Conservation (phyloP, 1,140 invertebrate species). For the Sycobia sp. region DNA sequence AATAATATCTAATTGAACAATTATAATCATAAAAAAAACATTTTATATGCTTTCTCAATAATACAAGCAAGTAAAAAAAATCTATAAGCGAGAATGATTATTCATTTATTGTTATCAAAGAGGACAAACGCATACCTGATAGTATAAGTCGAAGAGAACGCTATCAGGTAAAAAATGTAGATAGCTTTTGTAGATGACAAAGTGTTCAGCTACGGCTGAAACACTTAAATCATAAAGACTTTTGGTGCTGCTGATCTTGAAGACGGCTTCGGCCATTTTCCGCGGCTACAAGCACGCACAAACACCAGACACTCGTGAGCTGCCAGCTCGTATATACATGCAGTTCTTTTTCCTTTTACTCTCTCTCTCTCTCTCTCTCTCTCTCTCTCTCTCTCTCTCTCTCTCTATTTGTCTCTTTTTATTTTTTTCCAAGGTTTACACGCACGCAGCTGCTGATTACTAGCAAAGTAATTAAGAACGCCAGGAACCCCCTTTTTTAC, state of each 20-base stretch:
- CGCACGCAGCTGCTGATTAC: too few relatives aligned
- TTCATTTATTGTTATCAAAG: too few relatives aligned
- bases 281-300: slow-evolving; percentile 38
- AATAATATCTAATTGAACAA: too few relatives aligned
- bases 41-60: too few relatives aligned
- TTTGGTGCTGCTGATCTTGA: slow-evolving; percentile 59
- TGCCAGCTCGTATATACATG: background rate
- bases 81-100: too few relatives aligned
- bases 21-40: too few relatives aligned
- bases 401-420: too few relatives aligned
- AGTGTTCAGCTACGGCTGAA: slow-evolving; percentile 55
- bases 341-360: background rate
- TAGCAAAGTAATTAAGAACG: too few relatives aligned
- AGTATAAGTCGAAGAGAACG: slow-evolving; percentile 71
- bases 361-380: background rate
- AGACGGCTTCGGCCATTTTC: slow-evolving; percentile 66
- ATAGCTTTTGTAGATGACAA: slow-evolving; percentile 44
- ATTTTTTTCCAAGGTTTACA: too few relatives aligned
- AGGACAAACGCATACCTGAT: slow-evolving; percentile 62
- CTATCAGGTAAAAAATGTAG: slow-evolving; percentile 63
- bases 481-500: too few relatives aligned
- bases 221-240: slow-evolving; percentile 66
- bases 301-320: slow-evolving; percentile 5
- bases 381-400: background rate
- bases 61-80: slow-evolving; percentile 2